Evolutionary conservation across 2,113 vertebrate genomes (phyloP), one percentile per base, ranked within the genome.

Genomic region (Orycteropus afer): DNA sequence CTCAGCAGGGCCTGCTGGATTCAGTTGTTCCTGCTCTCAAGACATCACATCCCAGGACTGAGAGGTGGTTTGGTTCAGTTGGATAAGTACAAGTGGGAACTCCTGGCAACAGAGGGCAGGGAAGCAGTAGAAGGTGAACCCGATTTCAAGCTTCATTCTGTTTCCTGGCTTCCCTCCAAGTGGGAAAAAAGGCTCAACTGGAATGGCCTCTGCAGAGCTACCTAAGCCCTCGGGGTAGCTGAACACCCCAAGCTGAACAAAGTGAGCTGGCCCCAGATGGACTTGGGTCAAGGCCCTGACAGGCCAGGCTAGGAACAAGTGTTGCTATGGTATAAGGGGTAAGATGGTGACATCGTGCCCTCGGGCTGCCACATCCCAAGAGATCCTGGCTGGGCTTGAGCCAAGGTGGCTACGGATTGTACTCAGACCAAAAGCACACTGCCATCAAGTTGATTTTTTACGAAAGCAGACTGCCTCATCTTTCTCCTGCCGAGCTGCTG

Each of bases 351-450:
- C 23, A 57, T 51, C 2, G 1, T 76, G 57, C n/a, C 61, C 67
- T 17, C 7, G 25, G 18, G 10, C 32, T 29, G 90, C 63, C 87
- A 76, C 42, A 32, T 40, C 76, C 76, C 51, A 89, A 67, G 92
- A 34, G 49, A 86, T 45, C 71, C n/a, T 25, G 42, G 18, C 51
- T 83, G 77, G 49, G 67, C 49, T 45, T 1, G 12, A 57, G n/a
- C 25, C 69, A 74, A 92, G 34, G 47, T 7, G 49, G 55, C 61
- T 57, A 47, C 61, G 89, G 76, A 83, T 63, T 78, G 76, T 32
- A 91, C 84, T 86, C 83, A 61, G 63, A 87, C 42, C 69, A 76
- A n/a, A n/a, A n/a, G n/a, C n/a, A n/a, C n/a, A n/a, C n/a, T n/a
- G n/a, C n/a, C n/a, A n/a, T n/a, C n/a, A n/a, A n/a, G n/a, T n/a